phyloP scores from a whole-genome alignment of 1,140 invertebrate species.

The Cyrtorhinus lividipennis region DNA sequence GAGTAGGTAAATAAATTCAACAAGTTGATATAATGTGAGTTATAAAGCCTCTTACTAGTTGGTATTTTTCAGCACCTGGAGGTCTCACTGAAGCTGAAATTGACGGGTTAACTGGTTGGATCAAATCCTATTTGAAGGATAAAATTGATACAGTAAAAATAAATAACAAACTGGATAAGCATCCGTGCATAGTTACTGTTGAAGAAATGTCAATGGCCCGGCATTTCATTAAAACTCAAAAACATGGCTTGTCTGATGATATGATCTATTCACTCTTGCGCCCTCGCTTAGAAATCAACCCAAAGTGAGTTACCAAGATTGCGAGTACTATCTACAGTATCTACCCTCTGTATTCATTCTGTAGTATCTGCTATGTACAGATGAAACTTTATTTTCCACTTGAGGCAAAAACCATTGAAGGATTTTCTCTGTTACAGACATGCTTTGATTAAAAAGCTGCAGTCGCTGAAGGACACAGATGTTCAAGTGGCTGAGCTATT shows the following conservation, averaged over 20 bases:
- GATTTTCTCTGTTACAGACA: no score
- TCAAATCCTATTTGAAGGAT: background rate
- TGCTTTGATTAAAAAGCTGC: slow-evolving; percentile 79
- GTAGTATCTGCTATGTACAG: no score
- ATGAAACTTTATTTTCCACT: no score
- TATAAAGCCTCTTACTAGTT: no score
- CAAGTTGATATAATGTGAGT: background rate
- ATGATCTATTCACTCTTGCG: slow-evolving; percentile 73
- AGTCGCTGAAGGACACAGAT: slow-evolving; percentile 54
- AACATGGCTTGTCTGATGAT: slow-evolving; percentile 69
- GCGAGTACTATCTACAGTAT: no score
- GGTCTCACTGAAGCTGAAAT: background rate
- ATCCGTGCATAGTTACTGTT: slow-evolving; percentile 42
- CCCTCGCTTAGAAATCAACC: slow-evolving; percentile 86
- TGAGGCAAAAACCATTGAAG: no score
- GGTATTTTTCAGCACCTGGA: background rate
- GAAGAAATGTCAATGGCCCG: slow-evolving; percentile 91
- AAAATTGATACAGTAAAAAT: slow-evolving; percentile 60
- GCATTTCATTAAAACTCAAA: slow-evolving; percentile 83
- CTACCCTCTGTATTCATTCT: no score
- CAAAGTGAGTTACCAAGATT: slow-evolving; percentile 51
- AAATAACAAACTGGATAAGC: slow-evolving; percentile 61
- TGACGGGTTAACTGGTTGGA: background rate
- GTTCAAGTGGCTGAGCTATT: slow-evolving; percentile 68
- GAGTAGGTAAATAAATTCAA: no score